These are phyloP conservation scores for Rhingia campestris DNA, from an alignment of 2,888 invertebrate genomes.

Conservation along the genomic window DNA sequence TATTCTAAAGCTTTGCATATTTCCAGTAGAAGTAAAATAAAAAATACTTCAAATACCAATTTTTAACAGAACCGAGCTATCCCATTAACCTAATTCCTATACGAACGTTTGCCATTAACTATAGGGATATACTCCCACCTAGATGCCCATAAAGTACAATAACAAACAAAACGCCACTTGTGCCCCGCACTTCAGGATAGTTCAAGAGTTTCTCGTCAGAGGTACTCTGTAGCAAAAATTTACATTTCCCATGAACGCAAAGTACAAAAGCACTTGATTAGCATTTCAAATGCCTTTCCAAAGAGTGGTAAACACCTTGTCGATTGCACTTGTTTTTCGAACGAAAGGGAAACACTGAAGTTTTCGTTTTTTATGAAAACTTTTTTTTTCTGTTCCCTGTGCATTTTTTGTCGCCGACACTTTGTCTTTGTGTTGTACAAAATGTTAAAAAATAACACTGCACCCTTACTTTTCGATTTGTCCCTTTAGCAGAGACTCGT, in stretches of 20 bases:
- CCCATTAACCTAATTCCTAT: slow-evolving; percentile 42
- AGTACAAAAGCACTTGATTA: slow-evolving; percentile 71
- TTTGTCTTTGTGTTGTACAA: slow-evolving; percentile 17
- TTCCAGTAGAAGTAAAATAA: too few relatives aligned
- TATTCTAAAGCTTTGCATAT: too few relatives aligned
- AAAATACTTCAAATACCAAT: background rate
- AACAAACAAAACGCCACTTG: slow-evolving; percentile 65
- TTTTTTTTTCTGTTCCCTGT: slow-evolving; percentile 3
- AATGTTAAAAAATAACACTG: slow-evolving; percentile 1
- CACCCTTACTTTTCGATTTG: slow-evolving; percentile 33
- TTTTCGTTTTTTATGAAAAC: slow-evolving; percentile 30
- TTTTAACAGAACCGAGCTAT: slow-evolving; percentile 8
- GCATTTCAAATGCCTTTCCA: slow-evolving; percentile 70
- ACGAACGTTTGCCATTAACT: slow-evolving; percentile 33
- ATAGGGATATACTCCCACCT: slow-evolving; percentile 15
- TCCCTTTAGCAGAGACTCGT: slow-evolving; percentile 33
- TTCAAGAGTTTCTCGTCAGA: slow-evolving; percentile 60
- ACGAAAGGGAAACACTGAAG: slow-evolving; percentile 57
- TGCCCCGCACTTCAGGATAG: slow-evolving; percentile 50
- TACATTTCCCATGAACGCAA: slow-evolving; percentile 66
- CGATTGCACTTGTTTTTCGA: slow-evolving; percentile 65
- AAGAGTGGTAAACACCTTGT: slow-evolving; percentile 67
- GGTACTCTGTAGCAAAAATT: slow-evolving; percentile 56
- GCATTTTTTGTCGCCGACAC: slow-evolving; percentile 24
- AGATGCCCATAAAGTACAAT: slow-evolving; percentile 24